These are phyloP conservation scores for Ardeotis arabs DNA, from an alignment of 2,113 vertebrate species.

Conservation along the genomic window DNA sequence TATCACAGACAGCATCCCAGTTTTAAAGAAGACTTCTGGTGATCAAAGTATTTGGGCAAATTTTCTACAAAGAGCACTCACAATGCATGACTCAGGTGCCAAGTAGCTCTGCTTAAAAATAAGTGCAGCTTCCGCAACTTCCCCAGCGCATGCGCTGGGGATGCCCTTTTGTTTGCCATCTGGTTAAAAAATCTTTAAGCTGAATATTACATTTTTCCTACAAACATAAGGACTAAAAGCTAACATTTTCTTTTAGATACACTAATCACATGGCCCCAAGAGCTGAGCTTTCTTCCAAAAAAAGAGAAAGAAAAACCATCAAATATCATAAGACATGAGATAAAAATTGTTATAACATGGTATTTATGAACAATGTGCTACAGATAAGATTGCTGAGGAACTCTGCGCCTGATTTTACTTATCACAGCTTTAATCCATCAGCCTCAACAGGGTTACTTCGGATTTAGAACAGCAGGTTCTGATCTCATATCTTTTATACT, in stretches of 20 bases:
- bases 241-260: neutral
- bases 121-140: neutral
- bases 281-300: neutral
- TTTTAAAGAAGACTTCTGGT: neutral
- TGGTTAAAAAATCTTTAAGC: neutral
- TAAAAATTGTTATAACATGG: neutral
- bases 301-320: neutral
- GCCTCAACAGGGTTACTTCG: neutral
- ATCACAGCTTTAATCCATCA: slow-evolving; percentile 12
- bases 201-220: neutral
- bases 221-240: neutral
- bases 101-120: neutral
- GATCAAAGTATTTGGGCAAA: slow-evolving; percentile 1
- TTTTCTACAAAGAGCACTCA: neutral
- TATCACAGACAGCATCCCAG: neutral
- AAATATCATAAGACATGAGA: fast-evolving
- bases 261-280: neutral
- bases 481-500: neutral
- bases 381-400: slow-evolving; percentile 11
- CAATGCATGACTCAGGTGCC: neutral
- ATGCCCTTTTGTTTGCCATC: neutral
- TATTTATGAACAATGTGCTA: neutral
- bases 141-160: neutral
- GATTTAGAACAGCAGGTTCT: slow-evolving; percentile 11
- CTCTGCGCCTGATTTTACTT: neutral